phyloP scores from a whole-genome alignment of 2,797 vertebrate genomes.

The Fundulus diaphanus region DNA sequence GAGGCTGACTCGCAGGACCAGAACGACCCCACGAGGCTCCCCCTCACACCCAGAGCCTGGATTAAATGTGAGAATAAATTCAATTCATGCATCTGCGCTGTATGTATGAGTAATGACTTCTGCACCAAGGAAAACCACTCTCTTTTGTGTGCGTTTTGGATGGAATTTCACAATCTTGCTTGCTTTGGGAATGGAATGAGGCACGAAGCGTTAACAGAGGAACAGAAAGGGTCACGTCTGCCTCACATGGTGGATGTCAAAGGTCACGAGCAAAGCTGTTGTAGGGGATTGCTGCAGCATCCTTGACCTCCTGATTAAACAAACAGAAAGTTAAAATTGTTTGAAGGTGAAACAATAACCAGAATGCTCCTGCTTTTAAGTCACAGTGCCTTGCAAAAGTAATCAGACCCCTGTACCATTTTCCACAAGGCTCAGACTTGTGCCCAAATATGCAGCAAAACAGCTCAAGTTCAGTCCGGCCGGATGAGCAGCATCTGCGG shows the following conservation, averaged over 20 bases:
- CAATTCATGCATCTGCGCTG: constrained; percentile 23
- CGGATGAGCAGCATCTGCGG: no score
- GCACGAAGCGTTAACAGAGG: constrained; percentile 32
- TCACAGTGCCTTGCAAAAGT: not conserved
- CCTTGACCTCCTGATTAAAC: constrained; percentile 5
- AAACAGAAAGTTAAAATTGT: constrained; percentile 6
- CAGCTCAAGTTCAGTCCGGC: not conserved
- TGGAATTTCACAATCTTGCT: constrained; percentile 29
- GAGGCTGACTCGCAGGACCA: constrained; percentile 57
- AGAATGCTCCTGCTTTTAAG: not conserved
- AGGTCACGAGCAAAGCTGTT: constrained; percentile 39
- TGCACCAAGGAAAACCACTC: constrained; percentile 10
- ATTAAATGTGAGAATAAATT: constrained; percentile 59
- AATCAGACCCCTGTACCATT: not conserved
- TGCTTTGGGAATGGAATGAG: constrained; percentile 27
- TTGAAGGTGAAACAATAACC: not conserved
- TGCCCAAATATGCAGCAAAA: no score
- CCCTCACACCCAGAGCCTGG: constrained; percentile 60
- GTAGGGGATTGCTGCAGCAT: constrained; percentile 18
- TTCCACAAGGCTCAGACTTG: no score
- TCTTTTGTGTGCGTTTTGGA: constrained; percentile 28
- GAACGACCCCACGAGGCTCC: constrained; percentile 56
- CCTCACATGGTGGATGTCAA: constrained; percentile 48
- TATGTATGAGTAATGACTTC: constrained; percentile 10
- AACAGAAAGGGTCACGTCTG: constrained; percentile 34